phyloP scores from a whole-genome alignment of 2,113 vertebrate species.

The Grammomys surdaster region DNA sequence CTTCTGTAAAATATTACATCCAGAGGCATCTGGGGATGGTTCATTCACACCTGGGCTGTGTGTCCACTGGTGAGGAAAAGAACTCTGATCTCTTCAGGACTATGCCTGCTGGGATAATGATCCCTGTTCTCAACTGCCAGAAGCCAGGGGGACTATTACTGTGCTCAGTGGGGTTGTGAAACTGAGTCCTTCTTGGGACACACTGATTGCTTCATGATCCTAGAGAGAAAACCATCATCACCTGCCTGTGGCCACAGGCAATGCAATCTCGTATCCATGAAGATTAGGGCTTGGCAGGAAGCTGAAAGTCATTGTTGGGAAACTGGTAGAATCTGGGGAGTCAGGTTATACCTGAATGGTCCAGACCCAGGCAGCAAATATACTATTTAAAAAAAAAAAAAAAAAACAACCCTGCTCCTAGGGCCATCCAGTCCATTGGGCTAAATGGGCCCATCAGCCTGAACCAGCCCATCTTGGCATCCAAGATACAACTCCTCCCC shows the following conservation, averaged over 20 bases:
- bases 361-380: not conserved
- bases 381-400: not conserved
- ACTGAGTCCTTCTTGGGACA: not conserved
- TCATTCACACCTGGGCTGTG: not conserved
- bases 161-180: not conserved
- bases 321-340: not conserved
- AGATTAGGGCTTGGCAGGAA: not conserved
- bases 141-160: not conserved
- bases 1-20: not conserved
- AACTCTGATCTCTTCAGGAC: not conserved
- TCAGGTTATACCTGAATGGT: not conserved
- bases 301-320: not conserved
- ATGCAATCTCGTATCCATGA: not conserved
- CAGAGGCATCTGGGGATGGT: not conserved
- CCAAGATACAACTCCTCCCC: accelerated
- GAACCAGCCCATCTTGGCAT: not conserved
- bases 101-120: not conserved
- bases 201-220: not conserved
- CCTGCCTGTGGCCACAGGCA: not conserved
- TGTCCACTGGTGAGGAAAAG: not conserved
- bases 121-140: not conserved
- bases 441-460: not conserved
- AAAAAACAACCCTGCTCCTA: too few relatives aligned
- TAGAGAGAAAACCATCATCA: not conserved
- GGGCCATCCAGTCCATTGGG: too few relatives aligned